phyloP scores from a whole-genome alignment of 2,888 invertebrate genomes.

The Metallyticus violacea region DNA sequence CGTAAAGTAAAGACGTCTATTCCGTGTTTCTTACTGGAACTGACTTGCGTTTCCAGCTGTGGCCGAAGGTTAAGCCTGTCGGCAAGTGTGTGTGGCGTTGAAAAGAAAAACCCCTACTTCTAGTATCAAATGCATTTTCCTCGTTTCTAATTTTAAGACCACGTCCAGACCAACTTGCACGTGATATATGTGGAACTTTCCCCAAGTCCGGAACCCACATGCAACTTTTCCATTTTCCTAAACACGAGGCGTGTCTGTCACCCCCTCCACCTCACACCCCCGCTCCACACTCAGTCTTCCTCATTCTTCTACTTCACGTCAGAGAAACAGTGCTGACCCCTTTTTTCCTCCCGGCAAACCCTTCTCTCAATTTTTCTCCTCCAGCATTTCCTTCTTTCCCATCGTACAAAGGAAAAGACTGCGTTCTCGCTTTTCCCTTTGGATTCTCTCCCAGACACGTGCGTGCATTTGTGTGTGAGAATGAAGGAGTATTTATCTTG shows the following conservation, averaged over 20 bases:
- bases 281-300: not conserved
- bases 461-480: not conserved
- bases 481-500: not conserved
- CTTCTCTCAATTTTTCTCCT: not conserved
- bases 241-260: constrained; percentile 9
- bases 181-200: not conserved
- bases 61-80: not conserved
- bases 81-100: not conserved
- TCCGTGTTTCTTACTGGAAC: not conserved
- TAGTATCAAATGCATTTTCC: not conserved
- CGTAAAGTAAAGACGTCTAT: not conserved
- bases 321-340: not conserved
- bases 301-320: not conserved
- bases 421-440: not conserved
- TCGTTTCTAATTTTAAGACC: not conserved
- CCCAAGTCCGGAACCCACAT: not conserved
- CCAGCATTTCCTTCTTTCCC: not conserved
- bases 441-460: not conserved
- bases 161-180: not conserved
- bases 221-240: constrained; percentile 25
- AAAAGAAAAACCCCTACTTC: not conserved
- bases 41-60: not conserved
- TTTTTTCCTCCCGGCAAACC: not conserved
- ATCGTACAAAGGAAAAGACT: not conserved
- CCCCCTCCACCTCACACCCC: not conserved